Evolutionary conservation across 1,140 invertebrate genomes (phyloP).

Genomic region (Drosophila murphyi): DNA sequence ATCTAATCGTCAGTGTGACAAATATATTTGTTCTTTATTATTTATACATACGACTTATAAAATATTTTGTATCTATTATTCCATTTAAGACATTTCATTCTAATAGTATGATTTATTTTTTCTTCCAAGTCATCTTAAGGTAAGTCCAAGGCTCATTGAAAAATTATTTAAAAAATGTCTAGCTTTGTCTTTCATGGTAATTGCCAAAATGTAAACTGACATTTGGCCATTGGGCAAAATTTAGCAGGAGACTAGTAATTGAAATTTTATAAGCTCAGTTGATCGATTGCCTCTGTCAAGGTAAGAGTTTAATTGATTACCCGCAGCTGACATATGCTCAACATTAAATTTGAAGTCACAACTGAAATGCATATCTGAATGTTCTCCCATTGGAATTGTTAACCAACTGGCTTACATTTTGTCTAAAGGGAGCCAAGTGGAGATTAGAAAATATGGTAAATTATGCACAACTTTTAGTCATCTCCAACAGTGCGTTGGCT

Average conservation of each 20-base stretch:
- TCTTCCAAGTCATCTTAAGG: neutral
- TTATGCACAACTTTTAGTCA: conserved; percentile 17
- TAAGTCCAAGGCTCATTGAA: neutral
- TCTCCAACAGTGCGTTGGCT: conserved; percentile 7
- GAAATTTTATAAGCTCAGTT: neutral
- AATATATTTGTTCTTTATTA: no score
- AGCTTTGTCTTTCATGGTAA: neutral
- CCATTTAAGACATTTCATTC: neutral
- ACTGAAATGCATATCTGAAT: neutral
- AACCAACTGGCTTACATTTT: neutral
- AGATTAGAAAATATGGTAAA: conserved; percentile 7
- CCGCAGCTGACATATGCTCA: conserved; percentile 1
- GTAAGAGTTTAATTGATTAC: conserved; percentile 11
- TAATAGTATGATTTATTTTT: neutral
- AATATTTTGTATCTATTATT: no score
- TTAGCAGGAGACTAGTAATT: neutral
- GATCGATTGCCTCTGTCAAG: conserved; percentile 3
- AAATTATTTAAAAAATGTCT: neutral
- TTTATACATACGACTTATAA: no score
- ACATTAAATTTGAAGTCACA: neutral
- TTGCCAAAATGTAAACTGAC: neutral
- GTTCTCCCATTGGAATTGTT: neutral
- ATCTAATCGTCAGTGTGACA: no score
- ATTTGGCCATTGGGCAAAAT: neutral
- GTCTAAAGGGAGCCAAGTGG: neutral